Percentiles rank a stretch among this genome's conserved stretches.
Evolutionary conservation across 2,113 vertebrate genomes (phyloP).

Genomic region (Cephalopholis sonnerati): DNA sequence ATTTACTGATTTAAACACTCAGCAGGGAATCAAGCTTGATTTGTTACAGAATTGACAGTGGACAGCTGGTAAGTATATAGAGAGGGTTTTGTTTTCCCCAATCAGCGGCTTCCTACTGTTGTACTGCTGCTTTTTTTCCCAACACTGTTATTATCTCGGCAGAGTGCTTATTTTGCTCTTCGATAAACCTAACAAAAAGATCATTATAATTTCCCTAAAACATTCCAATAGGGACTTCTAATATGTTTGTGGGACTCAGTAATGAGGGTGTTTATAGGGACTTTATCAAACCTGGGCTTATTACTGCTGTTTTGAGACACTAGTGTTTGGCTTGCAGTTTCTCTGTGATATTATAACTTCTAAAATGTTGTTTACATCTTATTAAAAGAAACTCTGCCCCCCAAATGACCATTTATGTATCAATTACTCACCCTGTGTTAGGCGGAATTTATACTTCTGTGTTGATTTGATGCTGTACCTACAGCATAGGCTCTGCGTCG

Average conservation of each 20-base stretch:
- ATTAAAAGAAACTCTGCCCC: too few relatives aligned
- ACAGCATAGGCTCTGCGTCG: too few relatives aligned
- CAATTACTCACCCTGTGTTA: too few relatives aligned
- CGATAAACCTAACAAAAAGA: slow-evolving; percentile 16
- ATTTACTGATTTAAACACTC: slow-evolving; percentile 26
- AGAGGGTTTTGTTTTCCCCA: slow-evolving; percentile 16
- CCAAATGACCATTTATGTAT: too few relatives aligned
- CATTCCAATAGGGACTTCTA: neutral
- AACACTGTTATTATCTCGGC: slow-evolving; percentile 22
- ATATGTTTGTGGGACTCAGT: slow-evolving; percentile 12
- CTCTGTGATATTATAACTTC: neutral
- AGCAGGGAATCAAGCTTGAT: slow-evolving; percentile 12
- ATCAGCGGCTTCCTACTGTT: slow-evolving; percentile 17
- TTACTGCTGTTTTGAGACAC: slow-evolving; percentile 9
- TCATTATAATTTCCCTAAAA: slow-evolving; percentile 10
- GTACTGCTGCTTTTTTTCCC: neutral
- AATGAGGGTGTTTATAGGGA: neutral
- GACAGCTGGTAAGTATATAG: slow-evolving; percentile 18
- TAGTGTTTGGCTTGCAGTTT: neutral
- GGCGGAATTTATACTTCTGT: too few relatives aligned
- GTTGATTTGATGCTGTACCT: too few relatives aligned
- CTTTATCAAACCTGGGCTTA: neutral
- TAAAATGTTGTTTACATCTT: neutral
- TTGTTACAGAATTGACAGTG: neutral
- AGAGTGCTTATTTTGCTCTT: slow-evolving; percentile 14